A percentile compares a stretch with the other conserved stretches of the same genome.
Conservation (phyloP, 1,140 invertebrate species). For the Aphis craccivora region DNA sequence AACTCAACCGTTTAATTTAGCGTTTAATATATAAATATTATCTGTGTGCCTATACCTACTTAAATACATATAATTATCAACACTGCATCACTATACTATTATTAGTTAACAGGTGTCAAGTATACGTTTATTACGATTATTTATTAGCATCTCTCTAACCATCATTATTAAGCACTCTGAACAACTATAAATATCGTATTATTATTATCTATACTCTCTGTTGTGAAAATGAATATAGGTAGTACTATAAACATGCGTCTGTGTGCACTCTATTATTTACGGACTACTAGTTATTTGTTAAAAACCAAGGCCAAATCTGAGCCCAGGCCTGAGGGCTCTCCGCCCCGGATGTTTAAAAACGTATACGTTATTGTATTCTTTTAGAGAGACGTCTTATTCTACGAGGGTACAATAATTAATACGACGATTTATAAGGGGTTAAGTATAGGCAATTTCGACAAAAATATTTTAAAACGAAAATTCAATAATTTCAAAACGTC, state of each 20-base stretch:
- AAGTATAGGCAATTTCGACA: not conserved
- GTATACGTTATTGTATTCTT: not conserved
- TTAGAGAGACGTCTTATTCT: too few species aligned
- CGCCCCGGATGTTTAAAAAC: not conserved
- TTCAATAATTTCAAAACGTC: not conserved
- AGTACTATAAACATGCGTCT: not conserved
- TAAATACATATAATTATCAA: not conserved
- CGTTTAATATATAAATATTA: not conserved
- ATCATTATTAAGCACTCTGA: not conserved
- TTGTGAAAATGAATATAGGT: not conserved
- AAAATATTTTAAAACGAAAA: not conserved
- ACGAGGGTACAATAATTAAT: too few species aligned
- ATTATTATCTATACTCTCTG: not conserved
- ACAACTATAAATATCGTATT: not conserved
- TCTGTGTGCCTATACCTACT: not conserved
- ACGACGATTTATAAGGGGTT: not conserved
- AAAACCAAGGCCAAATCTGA: not conserved
- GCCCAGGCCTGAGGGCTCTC: too few species aligned
- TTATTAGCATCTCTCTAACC: not conserved
- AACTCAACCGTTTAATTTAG: not conserved
- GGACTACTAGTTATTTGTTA: not conserved
- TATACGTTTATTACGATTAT: not conserved
- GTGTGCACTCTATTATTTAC: not conserved
- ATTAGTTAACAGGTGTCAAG: not conserved
- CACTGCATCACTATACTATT: not conserved